Base-by-base conservation (phyloP, 1,140 invertebrate species). In the Cydia splendana region DNA sequence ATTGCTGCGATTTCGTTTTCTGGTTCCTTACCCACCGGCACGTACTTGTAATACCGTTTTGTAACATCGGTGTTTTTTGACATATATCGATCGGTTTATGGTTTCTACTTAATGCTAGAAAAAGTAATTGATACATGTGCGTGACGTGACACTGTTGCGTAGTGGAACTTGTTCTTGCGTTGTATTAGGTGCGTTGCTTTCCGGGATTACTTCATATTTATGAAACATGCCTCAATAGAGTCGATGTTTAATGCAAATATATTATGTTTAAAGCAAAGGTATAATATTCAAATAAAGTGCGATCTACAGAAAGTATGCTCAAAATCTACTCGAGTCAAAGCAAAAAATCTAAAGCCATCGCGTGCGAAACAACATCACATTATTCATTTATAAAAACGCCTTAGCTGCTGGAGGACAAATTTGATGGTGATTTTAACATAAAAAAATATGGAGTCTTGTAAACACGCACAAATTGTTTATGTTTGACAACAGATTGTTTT, bases 1-100 rank as follows among this genome's bases (percentile, higher is more conserved):
- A 85, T 87, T 87, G 34, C 67, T 42, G 34, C 67, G 67, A 71
- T 71, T 71, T 71, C 67, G 67, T 71, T 71, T 71, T 71, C 67
- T 71, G 67, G 13, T 71, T 38, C 67, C 67, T 71, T 71, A 71
- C 45, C 67, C 34, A 38, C 38, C 34, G 34, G 67, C 67, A 45
- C 67, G 67, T 67, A 67, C 34, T 71, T 71, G 67, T 38, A n/a
- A n/a, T n/a, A 18, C 30, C 34, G 13, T 67, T 67, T 71, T 71
- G 57, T 62, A 62, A 24, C 20, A 62, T 62, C 7, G 18, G 18
- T 62, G 9, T 62, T 62, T 62, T 62, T 62, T 24, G 57, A 62
- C 57, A 24, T 1, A 15, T 13, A 34, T 30, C 42, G 20, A 62
- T 62, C 18, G 18, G 24, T 62, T n/a, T n/a, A 24, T 62, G 57